Evolutionary conservation across 2,888 invertebrate species (phyloP), one percentile per base, ranked within the genome.

Genomic region (Drosophila mercatorum): DNA sequence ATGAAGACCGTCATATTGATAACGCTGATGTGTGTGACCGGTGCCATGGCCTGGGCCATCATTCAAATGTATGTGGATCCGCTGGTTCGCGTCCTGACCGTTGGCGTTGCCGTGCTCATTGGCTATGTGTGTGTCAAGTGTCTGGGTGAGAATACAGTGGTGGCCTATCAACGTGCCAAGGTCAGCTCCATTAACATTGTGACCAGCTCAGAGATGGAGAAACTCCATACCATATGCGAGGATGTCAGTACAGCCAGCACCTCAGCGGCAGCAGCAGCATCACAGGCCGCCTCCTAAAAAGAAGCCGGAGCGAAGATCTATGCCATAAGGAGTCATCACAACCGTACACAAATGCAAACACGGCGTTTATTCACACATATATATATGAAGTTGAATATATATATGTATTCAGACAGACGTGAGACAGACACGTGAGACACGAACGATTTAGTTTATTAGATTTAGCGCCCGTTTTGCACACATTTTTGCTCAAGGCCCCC

Each of bases 121-220:
- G 96, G 96, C 89, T 98, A 98, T 90, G 95, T 97, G 68, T 97
- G 97, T 82, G 94, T 97, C 91, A 97, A 98, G 92, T 96, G 96
- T 92, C 94, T 98, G 77, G 97, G 97, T 72, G 95, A 97, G 92
- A 97, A 97, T 90, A 97, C 97, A 2, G 95, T 97, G 57, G 96
- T 96, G 64, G 97, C 97, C n/a, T 97, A 97, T 94, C 97, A 97
- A 89, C 95, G 97, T 72, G 97, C 98, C 83, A 97, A 97, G 93
- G 97, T 97, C 12, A 97, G 97, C 43, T 96, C 97, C 2, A 94
- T 98, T 57, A 96, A 95, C 90, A 98, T 98, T 84, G 94, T 95
- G 57, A 93, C 92, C 67, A 91, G 87, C 78, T 86, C 91, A 43
- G 93, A 92, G 72, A 91, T 90, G 87, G 91, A 92, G 72, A 93